Evolutionary conservation across 2,797 vertebrate genomes (phyloP), one percentile per base, ranked within the genome.

Genomic region (Cryptoblepharus egeriae): DNA sequence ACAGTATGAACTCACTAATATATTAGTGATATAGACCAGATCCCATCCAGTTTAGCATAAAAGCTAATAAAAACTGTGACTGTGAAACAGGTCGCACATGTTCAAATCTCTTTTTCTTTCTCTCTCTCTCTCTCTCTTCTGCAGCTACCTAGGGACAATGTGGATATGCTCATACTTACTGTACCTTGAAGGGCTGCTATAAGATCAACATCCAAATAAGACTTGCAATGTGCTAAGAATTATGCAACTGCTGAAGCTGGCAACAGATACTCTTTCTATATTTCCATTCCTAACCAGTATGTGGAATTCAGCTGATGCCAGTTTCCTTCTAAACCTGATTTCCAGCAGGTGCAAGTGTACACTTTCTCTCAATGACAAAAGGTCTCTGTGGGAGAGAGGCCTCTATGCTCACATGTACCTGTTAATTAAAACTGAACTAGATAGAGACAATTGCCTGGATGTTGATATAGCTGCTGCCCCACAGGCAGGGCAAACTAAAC

Each of bases 401-500:
- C 55, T 71, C 80, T 10, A 61, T 52, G 69, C 11, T 65, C 55
- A 37, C 42, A 55, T 49, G 28, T 12, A 24, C 8, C 37, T 5
- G 3, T 78, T 82, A 78, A 82, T 81, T 74, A 78, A 69, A 81
- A 49, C 32, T 22, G 63, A 68, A 49, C 26, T 22, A 68, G 64
- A 52, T 22, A 68, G 64, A 52, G 60, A 49, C 58, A 58, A 45
- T 28, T 58, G 65, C 65, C 60, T 64, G 5, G 28, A 28, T 10
- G 74, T 77, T 63, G 39, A 85, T 39, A 69, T 37, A 69, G 60
- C 42, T 28, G 55, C 42, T 32, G 32, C 15, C 39, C 60, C 52
- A 22, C 32, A 69, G 63, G 64, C 26, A 26, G 16, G 15, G 55
- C 70, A 74, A 74, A 74, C 26, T 3, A 55, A 74, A n/a, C 70